These are phyloP conservation scores for Cantharis nigra DNA, from an alignment of 2,888 invertebrate species.

Conservation along the genomic window DNA sequence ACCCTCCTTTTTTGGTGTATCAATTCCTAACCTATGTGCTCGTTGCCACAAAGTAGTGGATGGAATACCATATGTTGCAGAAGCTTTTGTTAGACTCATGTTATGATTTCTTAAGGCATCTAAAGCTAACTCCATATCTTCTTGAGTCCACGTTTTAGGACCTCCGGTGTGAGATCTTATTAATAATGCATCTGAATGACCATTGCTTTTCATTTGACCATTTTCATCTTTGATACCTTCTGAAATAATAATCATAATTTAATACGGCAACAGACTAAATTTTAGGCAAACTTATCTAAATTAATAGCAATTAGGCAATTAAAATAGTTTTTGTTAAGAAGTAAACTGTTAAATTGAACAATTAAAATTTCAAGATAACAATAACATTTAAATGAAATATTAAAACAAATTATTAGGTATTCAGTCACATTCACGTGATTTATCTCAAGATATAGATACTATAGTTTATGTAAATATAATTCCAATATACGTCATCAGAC, in stretches of 20 bases:
- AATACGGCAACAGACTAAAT: not conserved
- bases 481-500: no score
- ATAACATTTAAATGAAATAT: no score
- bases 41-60: constrained; percentile 91
- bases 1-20: constrained; percentile 89
- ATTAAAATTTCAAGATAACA: no score
- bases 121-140: constrained; percentile 87
- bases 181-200: constrained; percentile 44
- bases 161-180: constrained; percentile 62
- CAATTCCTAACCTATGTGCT: constrained; percentile 85
- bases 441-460: no score
- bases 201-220: constrained; percentile 47
- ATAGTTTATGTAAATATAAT: no score
- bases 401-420: no score
- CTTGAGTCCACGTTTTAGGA: constrained; percentile 86
- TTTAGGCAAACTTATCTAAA: no score
- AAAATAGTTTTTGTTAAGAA: no score
- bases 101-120: constrained; percentile 84
- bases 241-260: constrained; percentile 16
- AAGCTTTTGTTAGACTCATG: constrained; percentile 88
- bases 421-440: no score
- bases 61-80: constrained; percentile 85
- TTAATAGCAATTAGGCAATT: no score
- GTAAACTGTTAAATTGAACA: no score
- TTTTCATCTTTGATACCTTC: constrained; percentile 40